These are phyloP conservation scores for Alaudala cheleensis DNA, from an alignment of 2,113 vertebrate genomes.

Conservation along the genomic window DNA sequence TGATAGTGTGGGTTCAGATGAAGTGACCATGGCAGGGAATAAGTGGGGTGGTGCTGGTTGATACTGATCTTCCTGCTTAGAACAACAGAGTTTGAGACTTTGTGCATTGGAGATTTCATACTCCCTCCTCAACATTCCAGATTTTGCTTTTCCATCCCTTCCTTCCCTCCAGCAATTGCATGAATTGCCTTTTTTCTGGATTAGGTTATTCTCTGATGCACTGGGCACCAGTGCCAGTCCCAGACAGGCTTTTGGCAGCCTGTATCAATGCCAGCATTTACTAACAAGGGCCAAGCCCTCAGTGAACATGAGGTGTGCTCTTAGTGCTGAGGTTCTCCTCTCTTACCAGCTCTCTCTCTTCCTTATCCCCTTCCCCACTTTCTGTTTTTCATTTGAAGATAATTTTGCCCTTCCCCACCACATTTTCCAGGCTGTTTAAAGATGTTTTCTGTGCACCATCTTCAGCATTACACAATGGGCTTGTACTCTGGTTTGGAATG, in stretches of 20 bases:
- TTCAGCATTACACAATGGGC: not conserved
- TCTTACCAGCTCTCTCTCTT: not conserved
- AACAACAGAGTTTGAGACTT: not conserved
- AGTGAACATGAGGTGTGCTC: not conserved
- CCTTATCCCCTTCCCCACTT: not conserved
- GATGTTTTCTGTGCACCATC: not conserved
- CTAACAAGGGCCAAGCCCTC: not conserved
- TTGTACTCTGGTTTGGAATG: not conserved
- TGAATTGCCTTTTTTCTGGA: not conserved
- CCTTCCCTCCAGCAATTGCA: not conserved
- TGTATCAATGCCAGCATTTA: not conserved
- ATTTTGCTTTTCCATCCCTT: not conserved
- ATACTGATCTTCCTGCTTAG: not conserved
- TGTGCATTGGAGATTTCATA: accelerated
- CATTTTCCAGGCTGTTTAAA: not conserved
- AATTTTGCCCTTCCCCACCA: not conserved
- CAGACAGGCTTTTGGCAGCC: not conserved
- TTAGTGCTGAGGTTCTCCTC: not conserved
- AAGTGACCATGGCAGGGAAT: not conserved
- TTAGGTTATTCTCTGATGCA: not conserved
- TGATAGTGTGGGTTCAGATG: not conserved
- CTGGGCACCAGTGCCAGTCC: not conserved
- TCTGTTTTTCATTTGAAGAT: not conserved
- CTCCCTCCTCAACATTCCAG: not conserved
- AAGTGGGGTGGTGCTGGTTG: not conserved